Base-by-base conservation (phyloP, 2,113 vertebrate species). In the Muscicapa adusta region DNA sequence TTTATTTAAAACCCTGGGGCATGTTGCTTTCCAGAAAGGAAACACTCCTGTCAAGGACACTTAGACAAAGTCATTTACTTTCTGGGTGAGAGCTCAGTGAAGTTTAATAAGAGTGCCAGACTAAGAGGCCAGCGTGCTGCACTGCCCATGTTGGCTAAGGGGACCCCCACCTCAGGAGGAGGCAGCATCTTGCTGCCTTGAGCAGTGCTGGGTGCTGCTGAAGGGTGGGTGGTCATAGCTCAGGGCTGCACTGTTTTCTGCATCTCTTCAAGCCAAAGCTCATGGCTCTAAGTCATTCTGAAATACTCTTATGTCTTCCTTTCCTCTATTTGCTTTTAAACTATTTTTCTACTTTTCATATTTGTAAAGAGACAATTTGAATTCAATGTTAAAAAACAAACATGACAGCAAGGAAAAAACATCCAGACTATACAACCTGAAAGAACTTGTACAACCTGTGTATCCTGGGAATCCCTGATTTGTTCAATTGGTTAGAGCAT, bases 1-100 rank as follows among this genome's bases (percentile, higher is more conserved):
- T 91, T 88, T 95, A 76, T 88, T 89, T 95, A 45, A 75, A 91
- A 75, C 90, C 81, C 81, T 61, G 42, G 14, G 85, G 74, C 88
- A 72, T 82, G 17, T 63, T 82, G 31, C 12, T 89, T 26, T 81
- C 36, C 60, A 68, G 40, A 85, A 96, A 57, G 70, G 40, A 91
- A 96, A 82, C 31, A 34, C 5, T 89, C 19, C 31, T 45, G 42
- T 79, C 57, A 89, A 96, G 92, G 93, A 10, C 95, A 82, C 50
- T 75, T 47, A 25, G 79, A 66, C 31, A 89, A 93, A 91, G 85
- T 88, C 14, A 24, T 57, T 71, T 40, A 18, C 48, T 50, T 89
- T 82, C 34, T 68, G 70, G 6, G 11, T 43, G 17, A 89, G 48
- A 54, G 24, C 43, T 89, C 43, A 42, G 67, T 66, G 29, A 36